These are phyloP conservation scores for Cephalopachus bancanus DNA, from an alignment of 2,797 vertebrate genomes.

Conservation along the genomic window DNA sequence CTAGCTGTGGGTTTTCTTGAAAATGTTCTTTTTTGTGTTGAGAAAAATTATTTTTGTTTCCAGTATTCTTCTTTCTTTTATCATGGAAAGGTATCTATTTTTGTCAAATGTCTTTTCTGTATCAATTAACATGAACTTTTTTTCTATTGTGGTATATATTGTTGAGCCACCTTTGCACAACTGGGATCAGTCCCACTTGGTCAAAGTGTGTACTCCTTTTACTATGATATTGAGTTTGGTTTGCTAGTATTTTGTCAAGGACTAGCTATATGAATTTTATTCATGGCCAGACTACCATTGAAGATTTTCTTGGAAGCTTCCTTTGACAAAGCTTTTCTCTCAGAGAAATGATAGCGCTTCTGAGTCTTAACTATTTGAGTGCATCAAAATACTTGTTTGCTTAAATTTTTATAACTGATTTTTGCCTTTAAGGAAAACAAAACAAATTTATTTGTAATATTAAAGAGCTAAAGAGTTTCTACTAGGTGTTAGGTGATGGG, in stretches of 20 bases:
- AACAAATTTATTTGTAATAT: neutral
- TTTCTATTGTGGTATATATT: neutral
- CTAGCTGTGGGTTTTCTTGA: neutral
- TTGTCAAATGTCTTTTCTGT: neutral
- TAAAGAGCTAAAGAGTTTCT: neutral
- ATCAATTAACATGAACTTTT: neutral
- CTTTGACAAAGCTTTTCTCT: conserved; percentile 29
- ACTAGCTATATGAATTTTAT: conserved; percentile 15
- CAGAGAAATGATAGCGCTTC: neutral
- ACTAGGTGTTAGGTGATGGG: neutral
- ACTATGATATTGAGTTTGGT: neutral
- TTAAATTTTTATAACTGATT: conserved; percentile 8
- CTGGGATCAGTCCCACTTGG: neutral
- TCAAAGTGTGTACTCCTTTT: neutral
- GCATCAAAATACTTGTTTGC: neutral
- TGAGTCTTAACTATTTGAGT: neutral
- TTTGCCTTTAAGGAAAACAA: conserved; percentile 35
- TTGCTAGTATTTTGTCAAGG: conserved; percentile 29
- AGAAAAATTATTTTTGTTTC: neutral
- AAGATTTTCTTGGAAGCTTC: neutral
- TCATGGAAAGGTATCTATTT: neutral
- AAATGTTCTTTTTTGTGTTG: neutral
- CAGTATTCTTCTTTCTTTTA: conserved; percentile 6
- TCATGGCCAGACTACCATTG: neutral
- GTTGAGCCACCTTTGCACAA: conserved; percentile 47